Conservation (phyloP, 1,140 invertebrate genomes). For the Papilio aristodemus region DNA sequence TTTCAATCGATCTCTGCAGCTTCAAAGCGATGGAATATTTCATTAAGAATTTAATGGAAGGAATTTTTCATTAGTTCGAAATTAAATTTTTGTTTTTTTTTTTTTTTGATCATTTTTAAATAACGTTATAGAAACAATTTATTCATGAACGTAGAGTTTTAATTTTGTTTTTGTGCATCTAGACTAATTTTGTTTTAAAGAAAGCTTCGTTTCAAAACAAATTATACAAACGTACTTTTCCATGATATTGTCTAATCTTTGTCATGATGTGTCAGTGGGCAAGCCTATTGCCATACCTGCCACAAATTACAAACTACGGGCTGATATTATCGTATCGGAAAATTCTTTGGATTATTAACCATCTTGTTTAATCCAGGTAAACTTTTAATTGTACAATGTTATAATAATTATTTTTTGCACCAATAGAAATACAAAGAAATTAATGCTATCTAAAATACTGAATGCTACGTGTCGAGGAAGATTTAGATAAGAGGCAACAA, state of each 20-base stretch:
- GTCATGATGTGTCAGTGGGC: too few species aligned
- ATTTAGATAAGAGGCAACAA: slow-evolving; percentile 27
- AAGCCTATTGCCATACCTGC: too few species aligned
- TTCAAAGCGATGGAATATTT: neutral
- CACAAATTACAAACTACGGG: too few species aligned
- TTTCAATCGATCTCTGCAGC: neutral
- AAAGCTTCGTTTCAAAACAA: too few species aligned
- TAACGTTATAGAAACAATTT: neutral
- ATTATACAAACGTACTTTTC: too few species aligned
- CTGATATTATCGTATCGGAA: too few species aligned
- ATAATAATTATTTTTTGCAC: too few species aligned
- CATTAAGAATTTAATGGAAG: neutral
- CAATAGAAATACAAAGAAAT: slow-evolving; percentile 5
- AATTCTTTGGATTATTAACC: too few species aligned
- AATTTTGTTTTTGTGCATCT: neutral
- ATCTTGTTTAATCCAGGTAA: too few species aligned
- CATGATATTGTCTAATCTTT: too few species aligned
- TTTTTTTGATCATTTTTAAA: neutral
- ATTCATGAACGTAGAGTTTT: too few species aligned
- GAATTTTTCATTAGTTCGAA: neutral
- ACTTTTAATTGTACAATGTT: too few species aligned
- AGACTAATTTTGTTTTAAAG: neutral
- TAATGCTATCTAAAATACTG: neutral
- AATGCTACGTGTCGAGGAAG: slow-evolving; percentile 19
- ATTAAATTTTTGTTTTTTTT: neutral